phyloP scores from a whole-genome alignment of 2,113 vertebrate species.

The Lepus timidus region DNA sequence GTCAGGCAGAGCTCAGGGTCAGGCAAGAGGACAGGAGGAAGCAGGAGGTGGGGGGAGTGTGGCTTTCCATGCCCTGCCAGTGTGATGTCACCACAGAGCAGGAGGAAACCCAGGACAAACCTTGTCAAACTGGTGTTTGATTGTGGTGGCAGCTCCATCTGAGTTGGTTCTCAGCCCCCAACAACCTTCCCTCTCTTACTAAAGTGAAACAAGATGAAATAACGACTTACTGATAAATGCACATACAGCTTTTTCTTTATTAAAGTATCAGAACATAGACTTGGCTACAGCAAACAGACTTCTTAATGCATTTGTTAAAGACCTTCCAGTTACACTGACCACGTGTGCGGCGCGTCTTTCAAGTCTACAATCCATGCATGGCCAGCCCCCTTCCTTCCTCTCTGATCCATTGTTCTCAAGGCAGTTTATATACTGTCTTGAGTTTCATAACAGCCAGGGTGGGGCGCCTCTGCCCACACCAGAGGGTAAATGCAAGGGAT shows the following conservation, averaged over 20 bases:
- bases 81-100: background rate
- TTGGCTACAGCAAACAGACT: conserved; percentile 84
- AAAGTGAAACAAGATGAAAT: background rate
- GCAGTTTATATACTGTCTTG: conserved; percentile 12
- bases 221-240: background rate
- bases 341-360: conserved; percentile 75
- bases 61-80: background rate
- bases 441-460: conserved; percentile 35
- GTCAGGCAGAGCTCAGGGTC: background rate
- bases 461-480: background rate
- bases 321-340: conserved; percentile 58
- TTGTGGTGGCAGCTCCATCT: background rate
- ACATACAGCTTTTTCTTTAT: conserved; percentile 76
- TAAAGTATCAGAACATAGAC: conserved; percentile 88
- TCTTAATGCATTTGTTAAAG: conserved; percentile 79
- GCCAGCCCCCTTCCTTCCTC: background rate
- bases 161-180: background rate
- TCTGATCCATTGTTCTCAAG: conserved; percentile 15
- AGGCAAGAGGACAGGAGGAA: background rate
- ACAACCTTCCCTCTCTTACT: background rate
- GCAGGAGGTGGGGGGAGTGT: background rate
- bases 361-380: background rate
- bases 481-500: background rate
- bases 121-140: background rate
- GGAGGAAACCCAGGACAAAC: background rate